phyloP scores from a whole-genome alignment of 2,113 vertebrate genomes.

The Nestor notabilis region DNA sequence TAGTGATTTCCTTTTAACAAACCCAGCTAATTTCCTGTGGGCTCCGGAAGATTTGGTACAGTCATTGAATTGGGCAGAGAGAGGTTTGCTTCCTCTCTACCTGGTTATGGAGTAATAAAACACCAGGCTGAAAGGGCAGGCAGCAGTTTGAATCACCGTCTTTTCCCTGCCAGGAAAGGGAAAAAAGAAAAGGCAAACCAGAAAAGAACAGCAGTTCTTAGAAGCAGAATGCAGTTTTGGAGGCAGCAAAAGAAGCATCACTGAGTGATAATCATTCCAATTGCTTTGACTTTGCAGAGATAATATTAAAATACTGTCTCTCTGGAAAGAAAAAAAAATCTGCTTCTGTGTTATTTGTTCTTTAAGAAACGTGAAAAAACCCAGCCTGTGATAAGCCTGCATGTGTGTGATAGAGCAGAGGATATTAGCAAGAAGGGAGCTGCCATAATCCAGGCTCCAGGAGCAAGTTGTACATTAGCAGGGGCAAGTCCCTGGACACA shows the following conservation, averaged over 20 bases:
- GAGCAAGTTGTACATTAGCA: not conserved
- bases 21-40: constrained; percentile 1
- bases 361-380: not conserved
- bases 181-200: not conserved
- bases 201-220: not conserved
- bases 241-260: not conserved
- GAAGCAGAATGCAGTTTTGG: not conserved
- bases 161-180: not conserved
- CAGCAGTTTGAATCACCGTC: not conserved
- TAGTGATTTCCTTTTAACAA: constrained; percentile 17
- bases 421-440: not conserved
- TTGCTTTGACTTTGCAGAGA: not conserved
- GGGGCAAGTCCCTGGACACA: not conserved
- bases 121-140: not conserved
- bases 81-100: not conserved
- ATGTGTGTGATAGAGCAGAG: not conserved
- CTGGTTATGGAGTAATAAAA: not conserved
- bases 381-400: not conserved
- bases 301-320: not conserved
- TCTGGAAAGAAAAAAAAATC: not conserved
- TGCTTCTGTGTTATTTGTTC: not conserved
- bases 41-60: not conserved
- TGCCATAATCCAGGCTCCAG: not conserved
- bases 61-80: not conserved
- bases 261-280: not conserved